Base-by-base conservation (phyloP, 2,113 vertebrate species). In the Oncorhynchus nerka region DNA sequence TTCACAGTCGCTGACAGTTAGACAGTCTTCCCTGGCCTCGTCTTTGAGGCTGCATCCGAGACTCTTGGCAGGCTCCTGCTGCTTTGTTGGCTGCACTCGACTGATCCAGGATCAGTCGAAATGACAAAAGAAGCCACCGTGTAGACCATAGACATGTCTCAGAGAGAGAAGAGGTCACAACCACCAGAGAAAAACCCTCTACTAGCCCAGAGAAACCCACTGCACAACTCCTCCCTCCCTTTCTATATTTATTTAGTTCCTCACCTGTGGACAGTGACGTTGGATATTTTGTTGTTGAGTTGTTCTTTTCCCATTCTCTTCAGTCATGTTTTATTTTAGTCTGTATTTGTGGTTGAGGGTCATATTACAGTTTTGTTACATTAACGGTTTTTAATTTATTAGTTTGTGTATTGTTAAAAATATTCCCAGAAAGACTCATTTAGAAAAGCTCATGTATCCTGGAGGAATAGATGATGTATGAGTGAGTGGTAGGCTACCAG, bases 371-470 rank as follows among this genome's bases (percentile, higher is more conserved):
- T 67, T 19, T 20, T 82, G 80, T 89, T 83, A 71, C 83, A 85
- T 91, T 88, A 88, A 82, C 74, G 77, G 62, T 72, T 88, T 34
- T 85, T 93, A 88, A 92, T 89, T 90, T 92, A 90, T 93, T 90
- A 90, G 88, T 89, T 81, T 16, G 79, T 85, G 83, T 83, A 88
- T 78, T 85, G 80, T 79, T 71, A 73, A 71, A 83, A 82, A 67
- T 13, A 19, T 67, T 79, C 76, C 75, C 74, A 74, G 79, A 83
- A 67, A 86, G 87, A 89, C 81, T 79, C 70, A 78, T 90, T 88
- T 45, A 90, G 76, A 55, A 28, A 67, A 1, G 48, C 80, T 79
- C 67, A 15, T 4, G 48, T 70, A 78, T 79, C 76, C 75, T 65
- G 39, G 81, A 84, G 81, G n/a, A 22, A 22, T 62, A 22, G 59